phyloP scores from a whole-genome alignment of 2,113 vertebrate species.

The Acanthochromis polyacanthus region DNA sequence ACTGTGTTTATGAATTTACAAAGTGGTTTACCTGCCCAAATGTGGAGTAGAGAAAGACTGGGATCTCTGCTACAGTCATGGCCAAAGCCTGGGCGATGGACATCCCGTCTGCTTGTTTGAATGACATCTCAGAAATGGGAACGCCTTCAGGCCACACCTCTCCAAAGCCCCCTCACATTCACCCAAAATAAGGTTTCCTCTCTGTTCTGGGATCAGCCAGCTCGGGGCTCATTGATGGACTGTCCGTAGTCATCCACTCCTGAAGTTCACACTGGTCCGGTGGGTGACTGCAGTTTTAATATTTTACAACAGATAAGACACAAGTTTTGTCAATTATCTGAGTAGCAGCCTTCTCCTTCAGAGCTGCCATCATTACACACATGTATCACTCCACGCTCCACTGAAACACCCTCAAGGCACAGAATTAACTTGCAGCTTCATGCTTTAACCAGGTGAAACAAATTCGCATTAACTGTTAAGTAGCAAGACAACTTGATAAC shows the following conservation, averaged over 20 bases:
- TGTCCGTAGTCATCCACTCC: slow-evolving; percentile 49
- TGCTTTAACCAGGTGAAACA: slow-evolving; percentile 15
- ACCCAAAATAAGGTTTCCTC: slow-evolving; percentile 17
- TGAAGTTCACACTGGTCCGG: slow-evolving; percentile 17
- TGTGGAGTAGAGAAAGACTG: slow-evolving; percentile 95
- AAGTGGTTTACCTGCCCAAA: slow-evolving; percentile 92
- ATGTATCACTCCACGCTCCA: not conserved
- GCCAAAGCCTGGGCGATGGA: slow-evolving; percentile 96
- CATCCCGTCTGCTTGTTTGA: slow-evolving; percentile 90
- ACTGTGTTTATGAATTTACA: not conserved
- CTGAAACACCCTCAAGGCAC: not conserved
- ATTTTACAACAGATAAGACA: slow-evolving; percentile 40
- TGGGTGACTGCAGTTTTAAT: slow-evolving; percentile 21
- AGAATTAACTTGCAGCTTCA: not conserved
- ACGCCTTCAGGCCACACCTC: slow-evolving; percentile 21
- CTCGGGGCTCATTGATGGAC: slow-evolving; percentile 36
- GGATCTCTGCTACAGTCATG: slow-evolving; percentile 98
- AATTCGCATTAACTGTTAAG: slow-evolving; percentile 36
- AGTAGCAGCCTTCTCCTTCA: not conserved
- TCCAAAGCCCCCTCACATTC: slow-evolving; percentile 42
- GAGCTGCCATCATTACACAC: not conserved
- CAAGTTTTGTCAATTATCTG: not conserved
- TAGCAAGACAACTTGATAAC: slow-evolving; percentile 27
- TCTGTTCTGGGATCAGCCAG: slow-evolving; percentile 59
- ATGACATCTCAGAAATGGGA: slow-evolving; percentile 86